Base-by-base conservation (phyloP, 2,888 invertebrate genomes). In the Sceliomorpha sp. region DNA sequence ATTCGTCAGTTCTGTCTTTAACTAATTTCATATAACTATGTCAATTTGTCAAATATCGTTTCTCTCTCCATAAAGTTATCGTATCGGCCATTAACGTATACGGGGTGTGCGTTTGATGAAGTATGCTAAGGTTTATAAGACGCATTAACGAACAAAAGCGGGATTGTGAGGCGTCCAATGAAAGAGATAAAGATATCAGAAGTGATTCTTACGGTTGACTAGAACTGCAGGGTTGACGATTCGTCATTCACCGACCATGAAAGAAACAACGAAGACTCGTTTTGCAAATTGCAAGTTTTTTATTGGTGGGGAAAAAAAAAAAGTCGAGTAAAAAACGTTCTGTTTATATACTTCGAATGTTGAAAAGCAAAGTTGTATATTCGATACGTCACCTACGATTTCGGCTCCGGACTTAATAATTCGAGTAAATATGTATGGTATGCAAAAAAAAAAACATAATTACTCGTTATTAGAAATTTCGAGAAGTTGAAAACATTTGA, bases 101-200 rank as follows among this genome's bases (percentile, higher is more conserved):
- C n/a, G n/a, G n/a, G n/a, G 20, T 20, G 5, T 20, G 5, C 20
- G 20, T 4, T 20, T 20, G 3, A 5, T 20, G 5, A 20, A 20
- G 20, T 20, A 20, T 20, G 20, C n/a, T 27, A 8, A 27, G 7
- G 7, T 27, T 27, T 8, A 27, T 27, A 27, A 27, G 2, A 27
- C 8, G 8, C 27, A 27, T 8, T 27, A n/a, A 27, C 27, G 27
- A 27, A 27, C n/a, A 27, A 15, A 3, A 20, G 20, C 20, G 5
- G 2, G 20, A 20, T 20, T 20, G 5, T 20, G 20, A 20, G 5
- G 20, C 20, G 5, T 15, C 13, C 13, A 3, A 8, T 15, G 14
- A 29, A 40, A 29, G 15, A 53, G 40, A 53, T 31, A 53, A 40
- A 39, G 51, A 40, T 40, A 53, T 53, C 51, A 32, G 20, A 14